Percentiles rank a stretch among this genome's conserved stretches.
Evolutionary conservation across 2,797 vertebrate genomes (phyloP).

Genomic region (Hirundo rustica): DNA sequence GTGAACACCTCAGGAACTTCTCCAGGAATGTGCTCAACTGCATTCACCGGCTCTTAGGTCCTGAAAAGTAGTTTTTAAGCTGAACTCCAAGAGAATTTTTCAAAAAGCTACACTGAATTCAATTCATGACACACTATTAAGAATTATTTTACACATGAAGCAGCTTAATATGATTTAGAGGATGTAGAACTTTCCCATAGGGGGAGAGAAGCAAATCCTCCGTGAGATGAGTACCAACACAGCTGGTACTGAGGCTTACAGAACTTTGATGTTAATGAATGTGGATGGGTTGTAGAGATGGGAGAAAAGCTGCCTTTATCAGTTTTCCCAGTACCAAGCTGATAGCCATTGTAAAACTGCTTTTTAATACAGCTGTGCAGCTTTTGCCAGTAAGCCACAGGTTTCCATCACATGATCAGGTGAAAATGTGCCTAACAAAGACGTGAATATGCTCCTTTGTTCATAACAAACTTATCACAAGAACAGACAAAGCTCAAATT

Average conservation of each 20-base stretch:
- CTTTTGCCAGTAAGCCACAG: slow-evolving; percentile 57
- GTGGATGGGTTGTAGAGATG: slow-evolving; percentile 58
- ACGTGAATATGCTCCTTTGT: slow-evolving; percentile 43
- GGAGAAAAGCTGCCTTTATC: slow-evolving; percentile 65
- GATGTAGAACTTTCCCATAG: slow-evolving; percentile 71
- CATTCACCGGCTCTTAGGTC: slow-evolving; percentile 22
- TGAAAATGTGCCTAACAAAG: slow-evolving; percentile 59
- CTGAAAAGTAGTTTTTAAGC: slow-evolving; percentile 61
- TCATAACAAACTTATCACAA: slow-evolving; percentile 46
- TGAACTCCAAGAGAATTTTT: slow-evolving; percentile 65
- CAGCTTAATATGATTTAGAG: slow-evolving; percentile 76
- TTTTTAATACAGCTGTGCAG: slow-evolving; percentile 58
- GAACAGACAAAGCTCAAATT: slow-evolving; percentile 58
- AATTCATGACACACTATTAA: slow-evolving; percentile 59
- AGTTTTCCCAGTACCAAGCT: slow-evolving; percentile 65
- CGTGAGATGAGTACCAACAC: slow-evolving; percentile 70
- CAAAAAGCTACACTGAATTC: slow-evolving; percentile 61
- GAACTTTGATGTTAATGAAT: slow-evolving; percentile 73
- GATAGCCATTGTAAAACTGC: slow-evolving; percentile 60
- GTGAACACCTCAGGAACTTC: slow-evolving; percentile 13
- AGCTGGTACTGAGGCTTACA: slow-evolving; percentile 60
- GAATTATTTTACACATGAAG: slow-evolving; percentile 72
- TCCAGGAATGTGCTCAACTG: slow-evolving; percentile 35
- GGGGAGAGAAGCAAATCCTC: slow-evolving; percentile 70
- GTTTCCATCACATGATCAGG: slow-evolving; percentile 46